Evolutionary conservation across 2,888 invertebrate genomes (phyloP).

Genomic region (Branchellion lobata): DNA sequence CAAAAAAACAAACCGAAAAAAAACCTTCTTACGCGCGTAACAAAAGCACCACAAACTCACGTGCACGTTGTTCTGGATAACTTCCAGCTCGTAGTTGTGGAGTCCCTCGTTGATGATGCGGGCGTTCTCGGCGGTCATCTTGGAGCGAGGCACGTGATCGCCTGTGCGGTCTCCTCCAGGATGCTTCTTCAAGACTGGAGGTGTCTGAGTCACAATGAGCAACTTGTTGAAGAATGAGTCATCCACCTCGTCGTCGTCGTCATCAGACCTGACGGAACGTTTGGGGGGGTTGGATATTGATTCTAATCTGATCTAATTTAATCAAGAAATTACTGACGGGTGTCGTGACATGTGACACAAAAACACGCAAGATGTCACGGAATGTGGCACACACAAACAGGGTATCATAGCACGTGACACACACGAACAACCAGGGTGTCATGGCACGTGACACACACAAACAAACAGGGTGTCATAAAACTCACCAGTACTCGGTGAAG

Average conservation of each 20-base stretch:
- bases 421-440: too few species aligned
- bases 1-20: not conserved
- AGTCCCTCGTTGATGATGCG: constrained; percentile 96
- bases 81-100: constrained; percentile 88
- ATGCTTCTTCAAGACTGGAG: constrained; percentile 71
- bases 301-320: too few species aligned
- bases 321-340: too few species aligned
- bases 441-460: too few species aligned
- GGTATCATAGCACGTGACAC: not conserved
- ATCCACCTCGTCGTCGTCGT: constrained; percentile 81
- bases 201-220: constrained; percentile 85
- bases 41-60: not conserved
- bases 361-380: too few species aligned
- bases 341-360: too few species aligned
- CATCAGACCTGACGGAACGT: constrained; percentile 57
- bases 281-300: too few species aligned
- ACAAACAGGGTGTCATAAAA: too few species aligned
- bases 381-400: too few species aligned
- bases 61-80: constrained; percentile 21
- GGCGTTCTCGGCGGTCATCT: constrained; percentile 90
- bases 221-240: constrained; percentile 89
- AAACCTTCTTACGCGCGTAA: too few species aligned
- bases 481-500: constrained; percentile 59
- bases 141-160: constrained; percentile 83
- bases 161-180: constrained; percentile 87